phyloP scores from a whole-genome alignment of 2,888 invertebrate species.

The Mamestra brassicae region DNA sequence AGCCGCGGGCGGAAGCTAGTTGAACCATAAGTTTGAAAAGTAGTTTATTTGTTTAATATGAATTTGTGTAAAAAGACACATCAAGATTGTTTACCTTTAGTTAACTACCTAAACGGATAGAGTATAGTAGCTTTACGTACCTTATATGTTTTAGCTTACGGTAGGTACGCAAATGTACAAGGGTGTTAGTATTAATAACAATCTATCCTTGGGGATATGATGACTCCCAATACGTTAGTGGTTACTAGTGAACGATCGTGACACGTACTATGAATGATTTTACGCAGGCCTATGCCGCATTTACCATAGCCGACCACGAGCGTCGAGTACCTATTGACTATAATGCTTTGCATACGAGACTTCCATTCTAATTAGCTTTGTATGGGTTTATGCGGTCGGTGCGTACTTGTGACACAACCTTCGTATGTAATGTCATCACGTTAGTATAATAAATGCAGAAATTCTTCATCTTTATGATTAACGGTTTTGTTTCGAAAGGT shows the following conservation, averaged over 20 bases:
- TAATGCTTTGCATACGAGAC: conserved; percentile 75
- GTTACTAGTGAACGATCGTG: conserved; percentile 72
- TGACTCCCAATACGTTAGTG: conserved; percentile 54
- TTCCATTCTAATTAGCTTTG: conserved; percentile 83
- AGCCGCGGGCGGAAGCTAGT: too few relatives aligned
- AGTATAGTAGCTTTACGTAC: too few relatives aligned
- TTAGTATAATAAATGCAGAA: conserved; percentile 49
- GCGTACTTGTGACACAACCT: conserved; percentile 62
- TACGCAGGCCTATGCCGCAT: conserved; percentile 68
- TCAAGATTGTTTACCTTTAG: too few relatives aligned
- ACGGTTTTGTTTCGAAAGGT: conserved; percentile 1
- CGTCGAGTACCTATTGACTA: conserved; percentile 72
- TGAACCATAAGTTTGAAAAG: too few relatives aligned
- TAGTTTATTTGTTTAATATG: too few relatives aligned
- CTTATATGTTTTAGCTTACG: too few relatives aligned
- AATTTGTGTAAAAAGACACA: too few relatives aligned
- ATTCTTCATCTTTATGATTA: conserved; percentile 18
- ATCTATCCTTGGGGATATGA: conserved; percentile 31
- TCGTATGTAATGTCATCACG: conserved; percentile 47
- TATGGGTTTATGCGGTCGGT: conserved; percentile 73
- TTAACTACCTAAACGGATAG: too few relatives aligned
- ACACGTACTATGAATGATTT: conserved; percentile 76
- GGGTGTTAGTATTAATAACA: background rate
- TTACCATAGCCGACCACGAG: conserved; percentile 63
- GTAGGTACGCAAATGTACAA: too few relatives aligned